phyloP scores from a whole-genome alignment of 2,113 vertebrate genomes.

The Catagonus wagneri region DNA sequence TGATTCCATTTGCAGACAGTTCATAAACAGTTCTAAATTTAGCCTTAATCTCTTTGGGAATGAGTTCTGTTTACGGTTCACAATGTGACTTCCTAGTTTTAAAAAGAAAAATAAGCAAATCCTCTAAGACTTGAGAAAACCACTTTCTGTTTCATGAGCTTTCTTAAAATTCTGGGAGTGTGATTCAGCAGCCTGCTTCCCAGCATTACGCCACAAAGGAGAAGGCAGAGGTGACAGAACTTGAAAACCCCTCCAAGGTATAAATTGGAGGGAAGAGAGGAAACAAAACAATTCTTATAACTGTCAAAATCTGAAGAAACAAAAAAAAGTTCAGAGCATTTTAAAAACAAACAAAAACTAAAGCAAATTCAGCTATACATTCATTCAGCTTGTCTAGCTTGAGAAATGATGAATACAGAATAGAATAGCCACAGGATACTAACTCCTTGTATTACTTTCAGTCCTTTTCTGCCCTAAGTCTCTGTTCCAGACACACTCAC shows the following conservation, averaged over 20 bases:
- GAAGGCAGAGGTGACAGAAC: not conserved
- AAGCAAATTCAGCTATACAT: not conserved
- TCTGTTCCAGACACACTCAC: not conserved
- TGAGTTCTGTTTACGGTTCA: constrained; percentile 61
- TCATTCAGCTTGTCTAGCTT: not conserved
- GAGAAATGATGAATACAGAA: not conserved
- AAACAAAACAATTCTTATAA: not conserved
- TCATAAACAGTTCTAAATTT: constrained; percentile 61
- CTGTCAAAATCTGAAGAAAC: not conserved
- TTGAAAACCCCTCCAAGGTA: not conserved
- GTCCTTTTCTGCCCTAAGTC: not conserved
- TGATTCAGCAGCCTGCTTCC: not conserved
- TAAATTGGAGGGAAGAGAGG: not conserved
- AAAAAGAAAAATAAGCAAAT: constrained; percentile 46
- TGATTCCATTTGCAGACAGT: not conserved
- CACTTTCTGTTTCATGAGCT: not conserved
- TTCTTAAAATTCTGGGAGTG: not conserved
- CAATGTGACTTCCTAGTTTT: constrained; percentile 51
- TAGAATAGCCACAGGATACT: not conserved
- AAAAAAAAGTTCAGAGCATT: not conserved
- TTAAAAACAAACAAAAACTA: not conserved
- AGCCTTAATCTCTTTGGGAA: not conserved
- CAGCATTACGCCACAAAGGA: not conserved
- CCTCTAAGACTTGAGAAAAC: constrained; percentile 27
- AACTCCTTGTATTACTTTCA: not conserved